Evolutionary conservation across 2,113 vertebrate species (phyloP).

Genomic region (Stomatorhinus ivindoensis): DNA sequence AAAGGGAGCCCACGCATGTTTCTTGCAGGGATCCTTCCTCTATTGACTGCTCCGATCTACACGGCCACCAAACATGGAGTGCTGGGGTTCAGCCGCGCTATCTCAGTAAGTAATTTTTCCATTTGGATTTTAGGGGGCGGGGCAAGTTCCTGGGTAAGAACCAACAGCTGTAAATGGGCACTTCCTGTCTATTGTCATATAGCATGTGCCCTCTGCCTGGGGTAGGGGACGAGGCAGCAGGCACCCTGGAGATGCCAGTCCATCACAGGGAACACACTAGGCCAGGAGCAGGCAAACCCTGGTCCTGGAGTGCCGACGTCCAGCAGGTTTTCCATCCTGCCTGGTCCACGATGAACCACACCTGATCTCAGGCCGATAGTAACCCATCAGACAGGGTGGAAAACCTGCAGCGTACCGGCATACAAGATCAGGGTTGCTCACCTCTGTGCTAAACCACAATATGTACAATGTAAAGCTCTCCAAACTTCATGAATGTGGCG

Average conservation of each 20-base stretch:
- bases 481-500: not conserved
- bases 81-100: constrained; percentile 54
- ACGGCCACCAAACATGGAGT: constrained; percentile 58
- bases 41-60: constrained; percentile 48
- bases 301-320: not conserved
- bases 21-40: constrained; percentile 46
- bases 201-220: not conserved
- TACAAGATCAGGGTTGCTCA: not conserved
- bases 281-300: not conserved
- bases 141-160: not conserved
- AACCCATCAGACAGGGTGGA: not conserved
- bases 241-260: not conserved
- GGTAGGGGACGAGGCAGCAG: not conserved
- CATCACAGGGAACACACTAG: not conserved
- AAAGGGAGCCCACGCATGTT: not conserved
- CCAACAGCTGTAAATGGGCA: not conserved
- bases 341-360: not conserved
- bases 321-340: not conserved
- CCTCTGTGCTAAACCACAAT: not conserved
- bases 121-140: not conserved
- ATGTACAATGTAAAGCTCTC: not conserved
- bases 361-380: not conserved
- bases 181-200: not conserved
- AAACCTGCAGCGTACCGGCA: not conserved
- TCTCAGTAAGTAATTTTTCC: constrained; percentile 44